phyloP scores from a whole-genome alignment of 2,797 vertebrate genomes.

The Leuciscus waleckii region DNA sequence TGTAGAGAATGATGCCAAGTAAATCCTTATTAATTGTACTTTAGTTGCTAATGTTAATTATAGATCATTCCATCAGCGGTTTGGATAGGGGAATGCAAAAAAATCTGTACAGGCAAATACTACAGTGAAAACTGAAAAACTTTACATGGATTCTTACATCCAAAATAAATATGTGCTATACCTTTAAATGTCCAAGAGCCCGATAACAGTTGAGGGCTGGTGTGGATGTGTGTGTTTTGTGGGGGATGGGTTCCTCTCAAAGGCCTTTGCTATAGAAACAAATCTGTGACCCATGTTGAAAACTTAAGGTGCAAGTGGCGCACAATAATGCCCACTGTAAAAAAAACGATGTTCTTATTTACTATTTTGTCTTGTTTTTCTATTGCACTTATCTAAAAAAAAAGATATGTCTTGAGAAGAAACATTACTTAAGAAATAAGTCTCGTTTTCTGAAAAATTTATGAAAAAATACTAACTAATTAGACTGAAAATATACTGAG shows the following conservation, averaged over 20 bases:
- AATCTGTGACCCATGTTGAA: neutral
- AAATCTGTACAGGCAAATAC: neutral
- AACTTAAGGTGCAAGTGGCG: neutral
- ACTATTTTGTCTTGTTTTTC: neutral
- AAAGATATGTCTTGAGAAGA: neutral
- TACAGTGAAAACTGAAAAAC: neutral
- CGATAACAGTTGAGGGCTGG: conserved; percentile 35
- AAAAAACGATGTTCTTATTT: neutral
- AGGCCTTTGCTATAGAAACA: conserved; percentile 40
- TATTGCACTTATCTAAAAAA: neutral
- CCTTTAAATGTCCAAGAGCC: conserved; percentile 50
- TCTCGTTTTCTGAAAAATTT: neutral
- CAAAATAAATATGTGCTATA: neutral
- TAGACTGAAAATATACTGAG: neutral
- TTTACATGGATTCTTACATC: neutral
- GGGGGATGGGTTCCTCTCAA: conserved; percentile 54
- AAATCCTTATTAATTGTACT: neutral
- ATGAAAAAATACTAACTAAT: neutral
- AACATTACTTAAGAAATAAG: neutral
- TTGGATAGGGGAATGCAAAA: neutral
- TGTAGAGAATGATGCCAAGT: neutral
- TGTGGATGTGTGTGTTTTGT: conserved; percentile 32
- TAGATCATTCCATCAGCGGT: neutral
- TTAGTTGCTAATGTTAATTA: neutral
- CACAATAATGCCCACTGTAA: neutral